Evolutionary conservation across 2,113 vertebrate genomes (phyloP), one percentile per base, ranked within the genome.

Genomic region (Setophaga petechia): DNA sequence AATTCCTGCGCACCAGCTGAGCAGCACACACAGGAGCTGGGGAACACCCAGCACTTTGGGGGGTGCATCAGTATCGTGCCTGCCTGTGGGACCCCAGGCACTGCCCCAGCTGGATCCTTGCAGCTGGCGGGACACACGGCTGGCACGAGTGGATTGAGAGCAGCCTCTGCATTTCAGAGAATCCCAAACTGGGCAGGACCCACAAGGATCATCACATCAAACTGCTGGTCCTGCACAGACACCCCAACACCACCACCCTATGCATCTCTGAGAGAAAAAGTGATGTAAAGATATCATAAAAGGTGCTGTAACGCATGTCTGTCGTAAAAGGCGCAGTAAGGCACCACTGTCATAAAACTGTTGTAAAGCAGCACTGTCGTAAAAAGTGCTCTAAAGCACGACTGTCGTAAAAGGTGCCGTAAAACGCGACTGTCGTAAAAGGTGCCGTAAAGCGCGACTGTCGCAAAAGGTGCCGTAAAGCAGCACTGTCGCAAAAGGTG

Each of bases 121-220:
- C 41, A 52, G 67, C 41, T 5, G 2, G 8, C 57, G 30, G 7
- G 52, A 69, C 39, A 21, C 1, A 14, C 30, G 47, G 67, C 46
- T 0, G 0, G 35, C 6, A 30, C 6, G 0, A 3, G 9, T 0
- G 1, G 71, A 6, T 7, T 3, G 0, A 24, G 59, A 83, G 58
- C 76, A 80, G 43, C 66, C 61, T 46, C 41, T 25, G 66, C 19
- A 25, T 35, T 31, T 35, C 44, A 59, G 21, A 44, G 21, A 31
- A 16, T 4, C 31, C 72, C 54, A 31, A 10, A 41, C 16, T 27
- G 62, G 37, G 37, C 37, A 39, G 37, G 21, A 59, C 31, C 4
- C 44, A 59, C 17, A 11, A 22, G 14, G 63, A 68, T 52, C 44
- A 22, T 37, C 54, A 43, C 25, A 25, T 31, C 37, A 9, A 22